Evolutionary conservation across 1,140 invertebrate genomes (phyloP).

Genomic region (Zophobas atratus): DNA sequence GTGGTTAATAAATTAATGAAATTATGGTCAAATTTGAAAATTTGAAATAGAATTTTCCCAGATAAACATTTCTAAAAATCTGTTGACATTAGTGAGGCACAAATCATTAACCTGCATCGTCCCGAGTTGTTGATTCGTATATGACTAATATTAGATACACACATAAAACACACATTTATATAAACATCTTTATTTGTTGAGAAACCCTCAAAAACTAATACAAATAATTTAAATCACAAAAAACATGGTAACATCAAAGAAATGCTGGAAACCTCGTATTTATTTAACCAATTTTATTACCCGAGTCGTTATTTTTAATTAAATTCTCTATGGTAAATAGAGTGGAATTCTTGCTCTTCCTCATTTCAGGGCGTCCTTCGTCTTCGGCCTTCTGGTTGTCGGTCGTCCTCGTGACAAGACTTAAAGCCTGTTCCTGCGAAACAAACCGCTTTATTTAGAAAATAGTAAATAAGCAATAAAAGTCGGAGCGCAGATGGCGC

Average conservation of each 20-base stretch:
- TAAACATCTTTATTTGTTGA: slow-evolving; percentile 55
- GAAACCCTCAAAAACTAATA: slow-evolving; percentile 52
- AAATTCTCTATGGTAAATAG: slow-evolving; percentile 66
- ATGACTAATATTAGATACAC: slow-evolving; percentile 22
- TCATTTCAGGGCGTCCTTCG: slow-evolving; percentile 37
- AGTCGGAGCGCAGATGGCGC: not conserved
- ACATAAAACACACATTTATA: slow-evolving; percentile 19
- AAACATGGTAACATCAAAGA: slow-evolving; percentile 54
- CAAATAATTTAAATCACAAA: slow-evolving; percentile 54
- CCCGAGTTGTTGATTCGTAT: not conserved
- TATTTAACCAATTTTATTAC: slow-evolving; percentile 62
- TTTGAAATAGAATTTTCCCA: not conserved
- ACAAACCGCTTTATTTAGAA: slow-evolving; percentile 41
- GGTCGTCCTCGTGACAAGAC: slow-evolving; percentile 53
- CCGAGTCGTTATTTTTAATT: slow-evolving; percentile 61
- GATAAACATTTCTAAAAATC: not conserved
- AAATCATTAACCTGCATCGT: not conserved
- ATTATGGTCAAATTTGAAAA: not conserved
- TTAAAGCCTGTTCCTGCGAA: slow-evolving; percentile 59
- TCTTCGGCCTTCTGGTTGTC: not conserved
- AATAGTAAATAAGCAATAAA: slow-evolving; percentile 19
- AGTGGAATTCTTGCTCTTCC: slow-evolving; percentile 62
- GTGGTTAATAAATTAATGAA: no score
- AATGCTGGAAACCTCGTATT: slow-evolving; percentile 52
- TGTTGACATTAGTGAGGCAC: not conserved